These are phyloP conservation scores for Plecotus auritus DNA, from an alignment of 2,113 vertebrate genomes.

Conservation along the genomic window DNA sequence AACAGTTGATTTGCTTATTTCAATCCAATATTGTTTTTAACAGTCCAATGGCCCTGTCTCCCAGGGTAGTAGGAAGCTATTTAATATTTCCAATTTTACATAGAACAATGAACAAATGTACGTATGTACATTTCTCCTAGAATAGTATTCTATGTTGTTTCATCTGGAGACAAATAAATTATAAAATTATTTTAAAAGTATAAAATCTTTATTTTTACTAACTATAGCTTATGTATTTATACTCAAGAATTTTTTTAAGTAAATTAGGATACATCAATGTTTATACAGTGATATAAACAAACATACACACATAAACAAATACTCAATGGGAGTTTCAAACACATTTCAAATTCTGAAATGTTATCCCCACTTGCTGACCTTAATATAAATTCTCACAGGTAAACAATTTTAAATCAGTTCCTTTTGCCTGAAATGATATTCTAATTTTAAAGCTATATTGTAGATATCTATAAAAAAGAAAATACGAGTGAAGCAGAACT, in stretches of 20 bases:
- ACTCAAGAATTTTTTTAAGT: neutral
- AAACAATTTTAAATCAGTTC: slow-evolving; percentile 42
- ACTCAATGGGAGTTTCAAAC: neutral
- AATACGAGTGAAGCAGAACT: neutral
- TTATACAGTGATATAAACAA: neutral
- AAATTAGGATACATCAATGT: neutral
- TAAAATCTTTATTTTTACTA: neutral
- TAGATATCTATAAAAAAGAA: slow-evolving; percentile 39
- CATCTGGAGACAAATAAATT: neutral
- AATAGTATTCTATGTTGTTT: neutral
- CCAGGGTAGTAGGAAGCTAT: neutral
- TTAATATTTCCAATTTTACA: slow-evolving; percentile 8
- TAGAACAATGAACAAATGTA: neutral
- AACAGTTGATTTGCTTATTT: neutral
- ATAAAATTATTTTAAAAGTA: neutral
- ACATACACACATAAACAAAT: neutral
- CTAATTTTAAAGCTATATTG: slow-evolving; percentile 52
- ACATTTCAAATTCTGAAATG: neutral
- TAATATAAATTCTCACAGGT: neutral
- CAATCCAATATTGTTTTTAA: neutral
- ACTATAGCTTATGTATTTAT: neutral
- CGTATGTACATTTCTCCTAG: neutral
- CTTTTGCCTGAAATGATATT: slow-evolving; percentile 38
- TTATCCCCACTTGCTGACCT: neutral
- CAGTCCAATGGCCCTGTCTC: slow-evolving; percentile 9